Conservation (phyloP, 2,888 invertebrate genomes). For the Danaus chrysippus region DNA sequence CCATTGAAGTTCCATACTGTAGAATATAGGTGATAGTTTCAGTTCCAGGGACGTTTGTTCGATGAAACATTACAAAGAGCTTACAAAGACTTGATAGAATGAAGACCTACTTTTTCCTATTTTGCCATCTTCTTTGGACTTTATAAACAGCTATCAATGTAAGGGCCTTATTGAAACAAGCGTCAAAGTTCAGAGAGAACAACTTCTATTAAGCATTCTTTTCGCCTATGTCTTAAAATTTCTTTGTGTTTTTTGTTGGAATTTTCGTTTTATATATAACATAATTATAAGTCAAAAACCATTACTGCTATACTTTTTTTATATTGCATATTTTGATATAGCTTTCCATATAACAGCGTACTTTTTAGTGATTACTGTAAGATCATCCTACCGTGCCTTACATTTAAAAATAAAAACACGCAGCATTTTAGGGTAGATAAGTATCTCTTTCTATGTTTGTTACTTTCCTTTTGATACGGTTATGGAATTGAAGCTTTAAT, state of each 20-base stretch:
- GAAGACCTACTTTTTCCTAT: constrained; percentile 26
- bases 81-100: constrained; percentile 31
- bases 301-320: too few relatives aligned
- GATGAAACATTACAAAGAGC: constrained; percentile 32
- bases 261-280: not conserved
- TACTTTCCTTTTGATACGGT: too few relatives aligned
- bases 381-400: too few relatives aligned
- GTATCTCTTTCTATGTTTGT: too few relatives aligned
- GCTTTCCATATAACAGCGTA: too few relatives aligned
- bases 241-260: not conserved
- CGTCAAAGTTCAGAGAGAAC: constrained; percentile 22
- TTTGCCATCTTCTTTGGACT: constrained; percentile 26
- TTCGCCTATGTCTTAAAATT: constrained; percentile 11
- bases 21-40: constrained; percentile 22
- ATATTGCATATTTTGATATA: too few relatives aligned
- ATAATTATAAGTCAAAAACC: too few relatives aligned
- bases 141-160: constrained; percentile 26
- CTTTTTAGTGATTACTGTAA: too few relatives aligned
- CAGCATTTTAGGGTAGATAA: too few relatives aligned
- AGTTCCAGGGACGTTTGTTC: constrained; percentile 21
- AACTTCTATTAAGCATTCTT: constrained; percentile 18
- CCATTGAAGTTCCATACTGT: constrained; percentile 16
- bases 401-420: too few relatives aligned
- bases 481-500: too few relatives aligned
- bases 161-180: constrained; percentile 29